These are phyloP conservation scores for Anastrepha obliqua DNA, from an alignment of 1,140 invertebrate species.

Conservation along the genomic window DNA sequence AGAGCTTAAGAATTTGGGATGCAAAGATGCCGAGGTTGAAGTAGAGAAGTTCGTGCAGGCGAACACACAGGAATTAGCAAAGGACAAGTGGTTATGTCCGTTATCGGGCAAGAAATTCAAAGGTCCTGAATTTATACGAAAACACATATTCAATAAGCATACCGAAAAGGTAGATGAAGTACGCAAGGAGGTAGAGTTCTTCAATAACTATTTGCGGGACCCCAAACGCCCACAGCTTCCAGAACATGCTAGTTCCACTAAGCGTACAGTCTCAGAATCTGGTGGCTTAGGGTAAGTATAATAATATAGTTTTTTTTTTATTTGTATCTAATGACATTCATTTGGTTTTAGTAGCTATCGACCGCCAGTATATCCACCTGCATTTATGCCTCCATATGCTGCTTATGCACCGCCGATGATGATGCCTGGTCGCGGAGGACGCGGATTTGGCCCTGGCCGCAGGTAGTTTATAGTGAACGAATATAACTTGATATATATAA, in stretches of 20 bases:
- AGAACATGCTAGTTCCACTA: constrained; percentile 82
- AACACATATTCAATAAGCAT: constrained; percentile 99
- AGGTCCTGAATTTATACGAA: constrained; percentile 98
- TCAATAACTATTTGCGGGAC: constrained; percentile 98
- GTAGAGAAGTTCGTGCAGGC: constrained; percentile 95
- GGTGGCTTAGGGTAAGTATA: constrained; percentile 73
- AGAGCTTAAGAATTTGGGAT: constrained; percentile 89
- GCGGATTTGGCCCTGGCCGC: constrained; percentile 68
- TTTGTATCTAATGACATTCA: not conserved
- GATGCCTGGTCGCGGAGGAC: constrained; percentile 67
- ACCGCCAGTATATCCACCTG: constrained; percentile 65
- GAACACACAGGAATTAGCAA: constrained; percentile 95
- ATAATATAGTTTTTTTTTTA: not conserved
- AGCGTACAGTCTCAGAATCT: constrained; percentile 75
- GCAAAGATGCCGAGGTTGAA: constrained; percentile 90
- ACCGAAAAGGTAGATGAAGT: constrained; percentile 97
- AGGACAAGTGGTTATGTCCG: constrained; percentile 99
- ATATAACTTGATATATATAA: not conserved
- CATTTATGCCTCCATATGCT: constrained; percentile 65
- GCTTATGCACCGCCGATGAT: constrained; percentile 67
- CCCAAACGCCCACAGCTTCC: constrained; percentile 95
- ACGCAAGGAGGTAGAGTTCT: constrained; percentile 96
- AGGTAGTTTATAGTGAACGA: constrained; percentile 63
- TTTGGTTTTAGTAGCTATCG: constrained; percentile 61
- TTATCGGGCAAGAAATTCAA: constrained; percentile 99